Evolutionary conservation across 2,888 invertebrate species (phyloP).

Genomic region (Drosophila lutescens): DNA sequence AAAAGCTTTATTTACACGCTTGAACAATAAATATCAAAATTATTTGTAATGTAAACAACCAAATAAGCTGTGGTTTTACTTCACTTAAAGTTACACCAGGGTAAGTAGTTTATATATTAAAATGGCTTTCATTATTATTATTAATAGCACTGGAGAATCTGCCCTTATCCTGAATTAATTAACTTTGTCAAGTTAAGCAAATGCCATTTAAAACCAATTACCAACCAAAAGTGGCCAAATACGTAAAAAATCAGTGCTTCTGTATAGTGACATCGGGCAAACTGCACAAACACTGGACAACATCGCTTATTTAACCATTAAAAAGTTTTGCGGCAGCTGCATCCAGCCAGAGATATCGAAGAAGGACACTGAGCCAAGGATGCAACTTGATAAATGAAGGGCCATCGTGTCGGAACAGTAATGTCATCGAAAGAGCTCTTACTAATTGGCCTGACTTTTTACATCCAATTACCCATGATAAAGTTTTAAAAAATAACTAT

Average conservation of each 20-base stretch:
- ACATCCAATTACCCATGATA: neutral
- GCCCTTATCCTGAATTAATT: neutral
- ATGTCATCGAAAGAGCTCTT: slow-evolving; percentile 18
- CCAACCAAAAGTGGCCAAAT: slow-evolving; percentile 10
- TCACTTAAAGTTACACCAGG: neutral
- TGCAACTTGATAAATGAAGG: slow-evolving; percentile 46
- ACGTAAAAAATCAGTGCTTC: slow-evolving; percentile 9
- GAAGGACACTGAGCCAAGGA: slow-evolving; percentile 21
- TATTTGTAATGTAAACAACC: slow-evolving; percentile 38
- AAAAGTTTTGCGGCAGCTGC: slow-evolving; percentile 52
- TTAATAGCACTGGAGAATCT: neutral
- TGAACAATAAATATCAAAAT: slow-evolving; percentile 58
- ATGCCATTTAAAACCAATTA: slow-evolving; percentile 30
- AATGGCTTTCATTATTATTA: neutral
- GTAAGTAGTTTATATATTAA: slow-evolving; percentile 6
- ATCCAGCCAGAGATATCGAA: slow-evolving; percentile 8
- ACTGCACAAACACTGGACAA: slow-evolving; percentile 34
- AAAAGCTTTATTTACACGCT: slow-evolving; percentile 72
- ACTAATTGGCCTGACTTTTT: slow-evolving; percentile 32
- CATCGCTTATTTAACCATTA: slow-evolving; percentile 60
- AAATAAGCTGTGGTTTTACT: slow-evolving; percentile 5
- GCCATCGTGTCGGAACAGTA: slow-evolving; percentile 8
- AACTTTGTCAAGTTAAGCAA: slow-evolving; percentile 8
- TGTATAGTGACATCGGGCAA: slow-evolving; percentile 10
- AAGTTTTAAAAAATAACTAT: neutral